Percentiles rank a stretch among this genome's conserved stretches.
phyloP scores from a whole-genome alignment of 2,888 invertebrate species.

The Cotesia congregata region DNA sequence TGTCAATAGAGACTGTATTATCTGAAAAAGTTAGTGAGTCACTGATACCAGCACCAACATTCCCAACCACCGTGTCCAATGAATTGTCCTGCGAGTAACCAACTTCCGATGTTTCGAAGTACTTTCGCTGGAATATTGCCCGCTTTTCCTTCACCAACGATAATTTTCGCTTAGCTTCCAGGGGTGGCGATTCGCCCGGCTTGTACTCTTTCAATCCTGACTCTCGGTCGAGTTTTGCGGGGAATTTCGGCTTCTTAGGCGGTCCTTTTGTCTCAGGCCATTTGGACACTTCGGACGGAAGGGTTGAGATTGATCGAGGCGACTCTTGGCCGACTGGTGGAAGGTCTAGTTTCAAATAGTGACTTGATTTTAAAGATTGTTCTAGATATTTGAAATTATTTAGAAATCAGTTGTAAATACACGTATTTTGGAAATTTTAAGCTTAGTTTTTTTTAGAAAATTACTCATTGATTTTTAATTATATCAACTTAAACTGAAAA shows the following conservation, averaged over 20 bases:
- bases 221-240: constrained; percentile 57
- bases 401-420: too few species aligned
- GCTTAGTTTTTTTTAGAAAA: too few species aligned
- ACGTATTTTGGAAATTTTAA: background rate
- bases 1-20: background rate
- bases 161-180: constrained; percentile 58
- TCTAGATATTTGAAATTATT: background rate
- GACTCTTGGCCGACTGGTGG: constrained; percentile 8
- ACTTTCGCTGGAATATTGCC: constrained; percentile 61
- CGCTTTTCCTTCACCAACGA: constrained; percentile 63
- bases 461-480: too few species aligned
- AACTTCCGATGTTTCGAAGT: constrained; percentile 55
- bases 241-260: constrained; percentile 48
- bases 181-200: constrained; percentile 53
- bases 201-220: constrained; percentile 45
- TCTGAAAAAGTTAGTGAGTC: constrained; percentile 6
- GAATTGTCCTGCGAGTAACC: constrained; percentile 53
- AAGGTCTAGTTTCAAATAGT: background rate
- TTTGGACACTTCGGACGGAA: constrained; percentile 73
- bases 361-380: too few species aligned
- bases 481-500: too few species aligned
- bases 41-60: constrained; percentile 43
- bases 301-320: constrained; percentile 70
- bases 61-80: constrained; percentile 57
- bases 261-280: constrained; percentile 64